Evolutionary conservation across 2,888 invertebrate genomes (phyloP).

Genomic region (Nomada flava): DNA sequence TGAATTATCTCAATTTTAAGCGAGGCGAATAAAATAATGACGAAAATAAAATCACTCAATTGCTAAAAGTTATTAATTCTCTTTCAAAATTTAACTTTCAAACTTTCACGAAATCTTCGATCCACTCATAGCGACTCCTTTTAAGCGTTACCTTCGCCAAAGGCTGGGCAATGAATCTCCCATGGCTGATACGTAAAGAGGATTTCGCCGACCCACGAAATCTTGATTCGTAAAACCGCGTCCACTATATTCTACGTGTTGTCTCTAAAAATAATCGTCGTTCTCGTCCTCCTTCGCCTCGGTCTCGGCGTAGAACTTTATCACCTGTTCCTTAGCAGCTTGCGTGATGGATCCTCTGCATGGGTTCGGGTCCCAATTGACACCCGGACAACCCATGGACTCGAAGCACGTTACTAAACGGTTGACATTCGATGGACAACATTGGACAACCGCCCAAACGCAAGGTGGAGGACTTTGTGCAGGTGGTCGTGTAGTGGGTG

Average conservation of each 20-base stretch:
- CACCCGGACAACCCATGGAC: conserved; percentile 88
- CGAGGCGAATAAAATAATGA: too few relatives aligned
- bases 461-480: conserved; percentile 86
- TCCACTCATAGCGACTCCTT: neutral
- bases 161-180: neutral
- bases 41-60: too few relatives aligned
- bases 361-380: conserved; percentile 90
- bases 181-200: neutral
- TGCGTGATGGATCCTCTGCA: conserved; percentile 87
- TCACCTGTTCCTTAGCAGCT: conserved; percentile 84
- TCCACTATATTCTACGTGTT: neutral
- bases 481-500: conserved; percentile 84
- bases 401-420: conserved; percentile 88
- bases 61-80: neutral
- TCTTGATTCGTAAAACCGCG: neutral
- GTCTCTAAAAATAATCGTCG: conserved; percentile 9
- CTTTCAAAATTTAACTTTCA: neutral
- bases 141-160: neutral
- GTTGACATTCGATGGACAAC: conserved; percentile 86
- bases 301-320: conserved; percentile 72
- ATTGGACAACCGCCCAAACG: conserved; percentile 91
- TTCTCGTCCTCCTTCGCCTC: conserved; percentile 21
- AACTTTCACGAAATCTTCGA: neutral
- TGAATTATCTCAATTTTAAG: too few relatives aligned
- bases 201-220: neutral